Conservation (phyloP, 2,888 invertebrate genomes). For the Apodemia mormo region DNA sequence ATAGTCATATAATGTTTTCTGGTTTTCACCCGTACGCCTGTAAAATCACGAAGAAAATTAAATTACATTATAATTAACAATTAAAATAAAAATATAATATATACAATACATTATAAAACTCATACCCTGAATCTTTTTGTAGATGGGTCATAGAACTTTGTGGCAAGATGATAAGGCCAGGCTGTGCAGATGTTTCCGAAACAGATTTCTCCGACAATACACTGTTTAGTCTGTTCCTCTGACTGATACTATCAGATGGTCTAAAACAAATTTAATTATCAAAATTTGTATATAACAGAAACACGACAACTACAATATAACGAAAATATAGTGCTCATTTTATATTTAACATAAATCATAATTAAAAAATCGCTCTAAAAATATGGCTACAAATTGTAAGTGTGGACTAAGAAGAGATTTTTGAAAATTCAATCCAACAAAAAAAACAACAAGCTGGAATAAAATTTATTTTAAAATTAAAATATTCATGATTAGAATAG, state of each 20-base stretch:
- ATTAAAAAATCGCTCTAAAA: too few species aligned
- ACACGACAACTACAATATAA: too few species aligned
- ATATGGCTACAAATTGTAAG: too few species aligned
- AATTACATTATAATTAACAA: neutral
- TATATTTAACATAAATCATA: too few species aligned
- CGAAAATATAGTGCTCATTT: too few species aligned
- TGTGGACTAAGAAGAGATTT: too few species aligned
- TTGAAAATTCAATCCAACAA: too few species aligned
- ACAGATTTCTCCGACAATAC: slow-evolving; percentile 61
- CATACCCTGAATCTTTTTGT: slow-evolving; percentile 67
- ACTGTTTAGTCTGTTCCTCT: slow-evolving; percentile 60
- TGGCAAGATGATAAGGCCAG: slow-evolving; percentile 68
- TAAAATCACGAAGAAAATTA: slow-evolving; percentile 33
- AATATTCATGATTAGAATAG: too few species aligned
- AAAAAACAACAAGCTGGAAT: too few species aligned
- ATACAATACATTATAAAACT: neutral
- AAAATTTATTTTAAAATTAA: too few species aligned
- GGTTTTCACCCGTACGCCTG: slow-evolving; percentile 60
- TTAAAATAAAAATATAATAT: too few species aligned
- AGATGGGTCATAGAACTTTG: slow-evolving; percentile 62
- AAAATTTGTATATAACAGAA: neutral
- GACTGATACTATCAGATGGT: slow-evolving; percentile 53
- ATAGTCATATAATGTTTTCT: slow-evolving; percentile 69
- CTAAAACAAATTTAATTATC: slow-evolving; percentile 25
- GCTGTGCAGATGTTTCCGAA: slow-evolving; percentile 60